Evolutionary conservation across 2,888 invertebrate genomes (phyloP).

Genomic region (Drosophila colorata): DNA sequence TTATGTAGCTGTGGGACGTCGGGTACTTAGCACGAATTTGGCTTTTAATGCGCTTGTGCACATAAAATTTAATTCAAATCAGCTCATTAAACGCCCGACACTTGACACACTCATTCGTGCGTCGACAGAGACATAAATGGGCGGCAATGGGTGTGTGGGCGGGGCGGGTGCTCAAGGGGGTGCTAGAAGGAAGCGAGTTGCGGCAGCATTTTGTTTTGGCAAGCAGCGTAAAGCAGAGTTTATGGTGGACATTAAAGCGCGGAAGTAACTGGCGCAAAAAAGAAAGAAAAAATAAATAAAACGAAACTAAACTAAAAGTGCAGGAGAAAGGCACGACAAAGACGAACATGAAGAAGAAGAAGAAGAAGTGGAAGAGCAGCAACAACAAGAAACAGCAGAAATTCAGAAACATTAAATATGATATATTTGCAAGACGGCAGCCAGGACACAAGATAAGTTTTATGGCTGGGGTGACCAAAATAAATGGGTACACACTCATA

Average conservation of each 20-base stretch:
- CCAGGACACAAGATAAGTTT: conserved; percentile 69
- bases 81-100: conserved; percentile 76
- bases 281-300: conserved; percentile 3
- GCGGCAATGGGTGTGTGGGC: too few relatives aligned
- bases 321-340: conserved; percentile 27
- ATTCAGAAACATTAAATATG: conserved; percentile 79
- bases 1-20: conserved; percentile 10
- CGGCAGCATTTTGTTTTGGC: conserved; percentile 51
- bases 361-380: conserved; percentile 22
- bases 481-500: conserved; percentile 30
- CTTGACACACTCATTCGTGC: conserved; percentile 67
- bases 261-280: conserved; percentile 70
- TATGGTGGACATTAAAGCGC: conserved; percentile 76
- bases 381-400: conserved; percentile 27
- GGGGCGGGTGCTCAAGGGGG: neutral
- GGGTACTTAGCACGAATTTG: conserved; percentile 43
- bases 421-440: conserved; percentile 70
- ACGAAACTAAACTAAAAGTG: conserved; percentile 53
- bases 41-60: conserved; percentile 70
- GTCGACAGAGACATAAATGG: conserved; percentile 47
- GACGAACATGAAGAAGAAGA: conserved; percentile 22
- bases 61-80: conserved; percentile 78
- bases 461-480: conserved; percentile 44
- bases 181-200: conserved; percentile 15
- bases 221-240: conserved; percentile 69